Conservation (phyloP, 2,797 vertebrate genomes). For the Anguilla marmorata region DNA sequence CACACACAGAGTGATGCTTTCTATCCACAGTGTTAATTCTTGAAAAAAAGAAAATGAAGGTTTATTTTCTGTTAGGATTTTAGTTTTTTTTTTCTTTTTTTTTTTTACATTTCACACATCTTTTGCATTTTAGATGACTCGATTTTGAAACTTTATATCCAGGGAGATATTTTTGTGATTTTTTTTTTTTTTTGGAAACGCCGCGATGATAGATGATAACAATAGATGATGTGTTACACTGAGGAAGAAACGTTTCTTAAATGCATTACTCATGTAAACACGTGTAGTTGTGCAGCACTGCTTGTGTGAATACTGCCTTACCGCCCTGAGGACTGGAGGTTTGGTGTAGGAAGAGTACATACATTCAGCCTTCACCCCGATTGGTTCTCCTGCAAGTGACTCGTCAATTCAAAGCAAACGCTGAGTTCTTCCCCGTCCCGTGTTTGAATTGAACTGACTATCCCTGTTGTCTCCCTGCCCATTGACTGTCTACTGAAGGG, state of each 20-base stretch:
- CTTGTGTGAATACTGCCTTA: not conserved
- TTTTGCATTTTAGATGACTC: not conserved
- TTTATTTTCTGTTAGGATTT: not conserved
- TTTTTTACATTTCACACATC: slow-evolving; percentile 1
- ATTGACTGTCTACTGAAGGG: not conserved
- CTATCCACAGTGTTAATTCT: slow-evolving; percentile 2
- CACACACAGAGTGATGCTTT: slow-evolving; percentile 18
- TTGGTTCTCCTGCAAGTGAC: not conserved
- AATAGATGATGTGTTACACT: not conserved
- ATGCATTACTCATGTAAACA: not conserved
- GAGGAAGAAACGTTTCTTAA: not conserved
- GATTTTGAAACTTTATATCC: not conserved
- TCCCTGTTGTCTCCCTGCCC: not conserved
- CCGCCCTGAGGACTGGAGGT: slow-evolving; percentile 16
- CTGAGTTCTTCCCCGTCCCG: not conserved
- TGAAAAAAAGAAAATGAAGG: not conserved
- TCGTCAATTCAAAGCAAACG: not conserved
- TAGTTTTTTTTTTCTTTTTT: not conserved
- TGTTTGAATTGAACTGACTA: not conserved
- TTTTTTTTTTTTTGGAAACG: not conserved
- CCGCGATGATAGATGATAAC: not conserved
- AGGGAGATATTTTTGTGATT: not conserved
- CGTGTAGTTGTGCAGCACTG: not conserved
- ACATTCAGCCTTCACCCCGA: slow-evolving; percentile 10
- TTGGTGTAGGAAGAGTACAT: slow-evolving; percentile 7